A percentile compares a stretch with the other conserved stretches of the same genome.
phyloP scores from a whole-genome alignment of 2,797 vertebrate species.

The Melanotaenia maccullochi region DNA sequence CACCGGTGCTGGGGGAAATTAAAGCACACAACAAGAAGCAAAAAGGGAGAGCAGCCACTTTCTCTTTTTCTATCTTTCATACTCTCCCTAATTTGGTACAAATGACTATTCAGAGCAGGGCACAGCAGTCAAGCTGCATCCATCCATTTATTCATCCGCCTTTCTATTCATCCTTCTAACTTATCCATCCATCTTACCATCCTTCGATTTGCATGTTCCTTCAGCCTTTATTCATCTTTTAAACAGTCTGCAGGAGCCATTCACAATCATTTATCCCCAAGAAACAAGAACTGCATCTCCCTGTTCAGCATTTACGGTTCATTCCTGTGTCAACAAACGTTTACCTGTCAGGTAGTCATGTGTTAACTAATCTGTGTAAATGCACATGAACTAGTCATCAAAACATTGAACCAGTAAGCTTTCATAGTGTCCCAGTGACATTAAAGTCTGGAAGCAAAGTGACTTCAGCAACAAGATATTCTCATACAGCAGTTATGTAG shows the following conservation, averaged over 20 bases:
- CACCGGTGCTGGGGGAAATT: slow-evolving; percentile 78
- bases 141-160: slow-evolving; percentile 33
- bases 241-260: slow-evolving; percentile 17
- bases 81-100: slow-evolving; percentile 63
- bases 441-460: too few species aligned
- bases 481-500: too few species aligned
- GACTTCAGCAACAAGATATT: too few species aligned
- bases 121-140: slow-evolving; percentile 56
- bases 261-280: background rate
- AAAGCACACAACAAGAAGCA: slow-evolving; percentile 62
- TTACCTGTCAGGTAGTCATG: too few species aligned
- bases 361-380: too few species aligned
- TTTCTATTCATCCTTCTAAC: slow-evolving; percentile 20
- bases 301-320: too few species aligned
- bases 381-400: too few species aligned
- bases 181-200: background rate
- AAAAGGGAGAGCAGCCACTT: slow-evolving; percentile 62
- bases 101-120: slow-evolving; percentile 65
- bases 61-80: slow-evolving; percentile 62
- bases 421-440: too few species aligned
- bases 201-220: background rate
- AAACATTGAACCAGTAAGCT: too few species aligned
- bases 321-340: too few species aligned
- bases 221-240: slow-evolving; percentile 16
- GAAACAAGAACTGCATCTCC: too few species aligned